Base-by-base conservation (phyloP, 2,113 vertebrate species). In the Cheilinus undulatus region DNA sequence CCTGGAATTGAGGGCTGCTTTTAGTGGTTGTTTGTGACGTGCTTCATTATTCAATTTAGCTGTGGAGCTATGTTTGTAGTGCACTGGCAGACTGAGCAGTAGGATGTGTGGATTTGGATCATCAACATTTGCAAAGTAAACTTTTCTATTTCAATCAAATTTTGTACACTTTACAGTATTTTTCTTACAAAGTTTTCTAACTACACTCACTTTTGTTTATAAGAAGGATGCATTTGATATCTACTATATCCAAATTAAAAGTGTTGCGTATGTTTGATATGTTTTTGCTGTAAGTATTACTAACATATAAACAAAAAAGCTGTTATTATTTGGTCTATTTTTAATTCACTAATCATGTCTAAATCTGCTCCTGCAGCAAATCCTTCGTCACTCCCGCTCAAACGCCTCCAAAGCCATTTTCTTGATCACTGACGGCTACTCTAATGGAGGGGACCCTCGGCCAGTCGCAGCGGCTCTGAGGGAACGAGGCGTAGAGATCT, bases 351-450 rank as follows among this genome's bases (percentile, higher is more conserved):
- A 12, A 45, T 67, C 20, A 2, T 4, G 1, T 45, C 9, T 4
- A 2, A 49, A 7, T 81, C 34, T 76, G 56, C 15, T 40, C 46
- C 7, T 86, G 26, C 92, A 99, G 98, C 96, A 98, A 99, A 99
- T 99, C 88, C 82, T 99, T 24, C 94, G 90, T 12, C 94, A 97
- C 63, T 96, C 98, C 19, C 94, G 97, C 24, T 80, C 91, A 36
- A 98, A 99, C 42, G 90, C 97, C 48, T 96, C 95, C 6, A 97
- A 97, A 85, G 97, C 94, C 15, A 97, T 99, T 81, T 99, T 99
- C 90, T 96, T 99, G 63, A 97, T 99, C 85, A 99, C 97, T 5
- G 98, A 99, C 12, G 98, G 98, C 9, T 99, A 99, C 93, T 99
- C 97, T 30, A 99, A 99, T 0, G 98, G 98, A 0, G 98, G 98